Conservation (phyloP, 1,140 invertebrate species). For the Lucilia cuprina region DNA sequence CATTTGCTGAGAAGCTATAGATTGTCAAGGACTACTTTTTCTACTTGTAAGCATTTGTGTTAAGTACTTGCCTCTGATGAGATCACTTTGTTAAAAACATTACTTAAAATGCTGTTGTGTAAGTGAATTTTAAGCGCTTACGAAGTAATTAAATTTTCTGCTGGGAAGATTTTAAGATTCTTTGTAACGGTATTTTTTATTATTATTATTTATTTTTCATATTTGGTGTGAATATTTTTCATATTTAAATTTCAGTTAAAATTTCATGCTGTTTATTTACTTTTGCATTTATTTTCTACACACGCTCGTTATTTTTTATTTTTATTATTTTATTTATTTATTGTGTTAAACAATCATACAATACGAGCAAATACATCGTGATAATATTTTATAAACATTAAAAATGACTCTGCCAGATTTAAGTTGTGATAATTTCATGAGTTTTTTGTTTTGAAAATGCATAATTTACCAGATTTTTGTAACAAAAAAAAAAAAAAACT, state of each 20-base stretch:
- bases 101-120: too few species aligned
- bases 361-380: background rate
- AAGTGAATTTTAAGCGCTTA: too few species aligned
- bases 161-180: background rate
- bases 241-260: background rate
- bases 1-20: too few species aligned
- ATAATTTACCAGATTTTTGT: too few species aligned
- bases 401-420: background rate
- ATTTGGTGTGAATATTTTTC: background rate
- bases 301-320: background rate
- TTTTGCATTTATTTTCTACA: background rate
- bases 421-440: background rate
- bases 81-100: too few species aligned
- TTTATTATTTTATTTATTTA: too few species aligned
- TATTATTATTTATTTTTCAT: too few species aligned
- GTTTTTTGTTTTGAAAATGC: background rate
- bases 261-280: background rate
- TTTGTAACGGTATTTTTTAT: background rate
- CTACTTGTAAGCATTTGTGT: too few species aligned
- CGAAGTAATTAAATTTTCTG: too few species aligned
- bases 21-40: too few species aligned
- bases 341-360: background rate
- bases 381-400: background rate
- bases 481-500: too few species aligned
- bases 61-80: too few species aligned